Evolutionary conservation across 2,888 invertebrate species (phyloP).

Genomic region (Zaprionus obscuricornis): DNA sequence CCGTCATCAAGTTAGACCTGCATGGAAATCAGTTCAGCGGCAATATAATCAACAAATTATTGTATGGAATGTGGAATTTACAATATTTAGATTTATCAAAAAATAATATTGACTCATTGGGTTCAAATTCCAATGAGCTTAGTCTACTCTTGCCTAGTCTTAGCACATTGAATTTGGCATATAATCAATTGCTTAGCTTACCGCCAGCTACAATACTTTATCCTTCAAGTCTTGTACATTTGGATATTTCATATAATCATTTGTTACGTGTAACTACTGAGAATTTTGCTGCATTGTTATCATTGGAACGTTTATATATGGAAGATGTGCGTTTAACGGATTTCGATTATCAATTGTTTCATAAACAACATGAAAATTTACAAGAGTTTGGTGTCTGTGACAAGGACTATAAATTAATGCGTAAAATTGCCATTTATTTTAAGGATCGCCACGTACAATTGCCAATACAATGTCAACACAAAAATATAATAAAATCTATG

Average conservation of each 20-base stretch:
- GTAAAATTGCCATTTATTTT: conserved; percentile 62
- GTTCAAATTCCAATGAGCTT: conserved; percentile 26
- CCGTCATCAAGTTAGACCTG: conserved; percentile 75
- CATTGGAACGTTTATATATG: conserved; percentile 71
- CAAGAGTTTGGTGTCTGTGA: conserved; percentile 72
- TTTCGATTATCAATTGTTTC: conserved; percentile 68
- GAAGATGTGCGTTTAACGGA: conserved; percentile 71
- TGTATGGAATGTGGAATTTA: conserved; percentile 77
- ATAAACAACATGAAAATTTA: conserved; percentile 60
- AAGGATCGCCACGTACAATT: conserved; percentile 62
- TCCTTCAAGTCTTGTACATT: conserved; percentile 58
- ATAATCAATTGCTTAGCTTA: conserved; percentile 64
- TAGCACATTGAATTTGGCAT: conserved; percentile 71
- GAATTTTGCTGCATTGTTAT: conserved; percentile 62
- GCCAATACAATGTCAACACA: conserved; percentile 38
- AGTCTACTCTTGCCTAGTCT: conserved; percentile 72
- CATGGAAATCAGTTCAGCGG: conserved; percentile 69
- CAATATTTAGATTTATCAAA: conserved; percentile 77
- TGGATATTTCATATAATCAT: conserved; percentile 77
- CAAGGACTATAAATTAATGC: conserved; percentile 58
- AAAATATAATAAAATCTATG: background rate
- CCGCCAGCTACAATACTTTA: conserved; percentile 61
- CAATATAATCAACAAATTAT: conserved; percentile 44
- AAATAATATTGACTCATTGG: conserved; percentile 58
- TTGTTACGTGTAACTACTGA: conserved; percentile 46